Base-by-base conservation (phyloP, 1,140 invertebrate genomes). In the Apis laboriosa region DNA sequence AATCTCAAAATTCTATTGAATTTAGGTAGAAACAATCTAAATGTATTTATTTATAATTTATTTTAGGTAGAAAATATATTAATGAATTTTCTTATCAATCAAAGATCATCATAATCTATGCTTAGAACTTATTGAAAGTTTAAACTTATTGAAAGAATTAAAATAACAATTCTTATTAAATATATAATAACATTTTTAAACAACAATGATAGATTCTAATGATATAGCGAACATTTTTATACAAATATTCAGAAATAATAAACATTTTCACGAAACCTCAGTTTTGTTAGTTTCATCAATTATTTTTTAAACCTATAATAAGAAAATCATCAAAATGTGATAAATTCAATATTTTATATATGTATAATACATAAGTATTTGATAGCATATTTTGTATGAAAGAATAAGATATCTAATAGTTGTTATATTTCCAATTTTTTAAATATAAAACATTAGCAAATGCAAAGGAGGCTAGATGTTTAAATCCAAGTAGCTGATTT, bases 21-120 rank as follows among this genome's bases (percentile, higher is more conserved):
- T 93, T 94, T 94, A 94, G 93, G 92, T 94, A 94, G 93, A 91
- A 89, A 83, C 91, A 90, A 92, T 91, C 90, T 93, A 93, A 92
- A 92, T 92, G 85, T 93, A 94, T 94, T 94, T 94, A 94, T 94
- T 94, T 92, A 91, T 94, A 94, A 94, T 94, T 94, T 94, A 94
- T 94, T 94, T 84, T 94, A 94, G 93, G 90, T 93, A 93, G 92
- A 92, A 90, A 92, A 92, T 91, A 92, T 92, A 92, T 91, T 90
- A 92, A 93, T 82, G 88, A 92, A 92, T 92, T 92, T 66, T 64
- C 43, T 84, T 80, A 64, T 60, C 28, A 53, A 56, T 74, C 63
- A 84, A 77, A 87, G 83, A 63, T 58, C 77, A 78, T 79, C 61
- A 43, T 64, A 83, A 74, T 64, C 28, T 24, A 87, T 24, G 61